Evolutionary conservation across 2,113 vertebrate species (phyloP).

Genomic region (Tonatia bakeri): DNA sequence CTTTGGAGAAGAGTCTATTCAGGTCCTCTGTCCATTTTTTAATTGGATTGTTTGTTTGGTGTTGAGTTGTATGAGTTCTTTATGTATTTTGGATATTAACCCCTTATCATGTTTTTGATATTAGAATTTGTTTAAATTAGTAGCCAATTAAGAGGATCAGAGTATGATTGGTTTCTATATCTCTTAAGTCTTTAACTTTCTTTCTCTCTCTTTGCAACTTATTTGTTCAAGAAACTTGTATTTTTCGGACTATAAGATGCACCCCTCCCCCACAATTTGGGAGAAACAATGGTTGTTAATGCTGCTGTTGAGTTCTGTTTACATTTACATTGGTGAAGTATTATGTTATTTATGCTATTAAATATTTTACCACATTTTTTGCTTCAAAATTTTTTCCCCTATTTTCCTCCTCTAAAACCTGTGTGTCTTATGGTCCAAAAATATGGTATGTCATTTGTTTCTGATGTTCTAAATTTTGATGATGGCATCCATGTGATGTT

Average conservation of each 20-base stretch:
- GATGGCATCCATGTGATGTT: not conserved
- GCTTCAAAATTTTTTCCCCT: no score
- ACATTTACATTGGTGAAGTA: no score
- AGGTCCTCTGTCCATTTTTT: not conserved
- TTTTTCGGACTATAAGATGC: no score
- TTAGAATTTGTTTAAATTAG: not conserved
- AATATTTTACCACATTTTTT: no score
- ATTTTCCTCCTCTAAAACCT: no score
- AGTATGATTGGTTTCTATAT: not conserved
- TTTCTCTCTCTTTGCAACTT: not conserved
- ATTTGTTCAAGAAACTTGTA: not conserved
- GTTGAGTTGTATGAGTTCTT: not conserved
- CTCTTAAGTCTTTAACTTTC: not conserved
- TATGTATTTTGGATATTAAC: not conserved
- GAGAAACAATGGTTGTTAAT: no score
- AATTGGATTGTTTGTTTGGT: not conserved
- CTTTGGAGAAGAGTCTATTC: not conserved
- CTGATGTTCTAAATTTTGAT: not conserved
- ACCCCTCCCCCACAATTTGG: no score
- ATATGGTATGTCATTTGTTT: not conserved
- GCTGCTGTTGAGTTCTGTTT: no score
- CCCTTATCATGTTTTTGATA: not conserved
- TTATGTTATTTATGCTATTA: no score
- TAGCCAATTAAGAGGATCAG: not conserved
- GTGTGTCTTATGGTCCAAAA: no score